Base-by-base conservation (phyloP, 2,888 invertebrate species). In the Neoscelio sp. region DNA sequence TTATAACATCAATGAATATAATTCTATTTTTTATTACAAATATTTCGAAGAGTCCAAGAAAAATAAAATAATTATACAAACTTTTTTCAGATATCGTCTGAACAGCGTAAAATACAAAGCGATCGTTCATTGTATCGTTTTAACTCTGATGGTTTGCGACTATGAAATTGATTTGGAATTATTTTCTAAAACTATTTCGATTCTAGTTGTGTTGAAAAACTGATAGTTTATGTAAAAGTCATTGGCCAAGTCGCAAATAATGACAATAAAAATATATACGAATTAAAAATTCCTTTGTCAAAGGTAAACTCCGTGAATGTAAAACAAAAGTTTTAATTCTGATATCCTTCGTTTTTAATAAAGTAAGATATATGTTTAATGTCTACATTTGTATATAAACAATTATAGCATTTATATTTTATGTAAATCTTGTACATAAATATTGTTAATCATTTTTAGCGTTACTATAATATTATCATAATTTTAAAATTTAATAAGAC, bases 71-170 rank as follows among this genome's bases (percentile, higher is more conserved):
- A 1, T 20, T 44, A n/a, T 20, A 15, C 44, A 17, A 8, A 30
- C 13, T 0, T 15, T 13, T 58, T 70, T 17, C 26, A 71, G 71
- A 44, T 6, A 8, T 0, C 30, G 62, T 28, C 62, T 62, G 20
- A 0, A n/a, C 2, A 23, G 12, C 30, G 13, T 73, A 8, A 73
- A 64, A 8, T 52, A 52, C 6, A 73, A 73, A 44, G 54, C 71
- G n/a, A 7, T 73, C 2, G 20, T 54, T 5, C 44, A 73, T 10
- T 52, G 62, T 7, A 73, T 73, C 5, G 28, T 73, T 18, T 28
- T 48, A 12, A 33, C 46, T 10, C 2, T 38, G 0, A 20, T 58
- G 8, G 26, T 17, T 2, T 46, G 18, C n/a, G 8, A 64, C 12
- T 73, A 54, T 20, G 20, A 7, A 1, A 54, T 73, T 10, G 18